Base-by-base conservation (phyloP, 2,888 invertebrate genomes). In the Melolontha melolontha region DNA sequence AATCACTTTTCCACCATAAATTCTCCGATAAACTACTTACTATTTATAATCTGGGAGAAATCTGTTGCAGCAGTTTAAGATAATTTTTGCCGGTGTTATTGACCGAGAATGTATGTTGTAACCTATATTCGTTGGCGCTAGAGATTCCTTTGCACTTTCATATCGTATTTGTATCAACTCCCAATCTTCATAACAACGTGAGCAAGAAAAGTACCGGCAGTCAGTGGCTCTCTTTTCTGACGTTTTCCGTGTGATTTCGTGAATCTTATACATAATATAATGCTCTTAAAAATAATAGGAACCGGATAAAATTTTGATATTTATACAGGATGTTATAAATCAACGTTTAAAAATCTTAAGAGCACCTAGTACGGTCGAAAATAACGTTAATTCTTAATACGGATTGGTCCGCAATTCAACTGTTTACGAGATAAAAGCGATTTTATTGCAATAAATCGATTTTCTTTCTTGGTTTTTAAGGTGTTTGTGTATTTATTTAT, bases 91-190 rank as follows among this genome's bases (percentile, higher is more conserved):
- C 71, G 72, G 71, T 74, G 73, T 75, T 72, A 70, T 70, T 74
- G 76, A 73, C 70, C 75, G 76, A 71, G 77, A 79, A 79, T 77
- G 78, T 78, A 73, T 78, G 78, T 72, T 79, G 71, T 74, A 79
- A 75, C 80, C 79, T 74, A 80, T 78, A 79, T 80, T 78, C 76
- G 74, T 75, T 72, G 74, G 73, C 73, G 73, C 73, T 73, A 73
- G 73, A 73, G 72, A 73, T 72, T 71, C 73, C 72, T 71, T 75
- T 75, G 75, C 75, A 75, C 75, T 75, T 75, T 75, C 75, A 73
- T 75, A 72, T 74, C 67, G 64, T 62, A 66, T 59, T 59, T 52
- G 66, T 64, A 68, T 63, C 68, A 49, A 27, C 59, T 52, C 44
- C 69, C 65, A 59, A 50, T 47, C 57, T 57, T 66, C 59, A 40